Evolutionary conservation across 1,140 invertebrate species (phyloP), one percentile per base, ranked within the genome.

Genomic region (Physella acuta): DNA sequence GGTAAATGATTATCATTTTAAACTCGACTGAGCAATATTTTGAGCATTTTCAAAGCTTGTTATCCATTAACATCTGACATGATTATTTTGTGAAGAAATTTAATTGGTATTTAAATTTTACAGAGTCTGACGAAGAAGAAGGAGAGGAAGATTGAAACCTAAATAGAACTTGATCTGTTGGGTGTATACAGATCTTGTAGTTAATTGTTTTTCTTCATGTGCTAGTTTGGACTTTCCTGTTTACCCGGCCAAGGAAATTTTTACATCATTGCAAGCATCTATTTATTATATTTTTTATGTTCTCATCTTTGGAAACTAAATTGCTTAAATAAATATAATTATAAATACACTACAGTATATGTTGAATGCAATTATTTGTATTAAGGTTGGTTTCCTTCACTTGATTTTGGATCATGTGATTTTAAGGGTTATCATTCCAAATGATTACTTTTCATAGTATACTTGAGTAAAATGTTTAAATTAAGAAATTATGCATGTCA

Each of bases 101-200:
- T 5, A 60, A 11, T 4, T 60, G 2, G 33, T 24, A 37, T 61
- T 24, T 17, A 37, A 5, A 24, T 61, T 2, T 24, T 2, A 5
- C 36, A 61, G 59, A 61, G 24, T 61, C 59, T 39, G 59, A 61
- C 28, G 59, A 61, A 44, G 59, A 61, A 11, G 59, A 39, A 24
- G 59, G 36, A 37, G 59, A 61, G 16, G 59, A 61, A 39, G 59
- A 61, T 24, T 61, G 39, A 44, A 39, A 2, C 16, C 2, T 24
- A 1, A 61, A n/a, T 61, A 24, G 16, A 26, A 34, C 56, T 30
- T 61, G 39, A 44, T 44, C 8, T 11, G 39, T 20, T 44, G 8
- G 20, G 39, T 11, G 20, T 44, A 44, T 44, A 20, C 8, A 8
- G 8, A 44, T 44, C 39, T 44, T 44, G 39, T 8, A 8, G 8